Conservation (phyloP, 2,113 vertebrate species). For the Phalacrocorax carbo region DNA sequence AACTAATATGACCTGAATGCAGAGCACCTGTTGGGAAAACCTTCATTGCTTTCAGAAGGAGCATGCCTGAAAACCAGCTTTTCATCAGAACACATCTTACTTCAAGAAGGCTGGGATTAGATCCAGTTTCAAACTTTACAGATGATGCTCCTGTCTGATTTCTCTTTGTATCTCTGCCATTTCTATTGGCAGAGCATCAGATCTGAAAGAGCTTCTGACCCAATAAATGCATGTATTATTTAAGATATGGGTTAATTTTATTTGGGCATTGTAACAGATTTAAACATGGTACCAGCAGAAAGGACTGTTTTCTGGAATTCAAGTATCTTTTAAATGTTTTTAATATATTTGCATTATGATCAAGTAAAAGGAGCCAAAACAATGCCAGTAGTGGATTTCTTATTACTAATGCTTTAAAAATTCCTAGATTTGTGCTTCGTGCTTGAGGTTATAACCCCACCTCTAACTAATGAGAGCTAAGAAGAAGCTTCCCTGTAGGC, state of each 20-base stretch:
- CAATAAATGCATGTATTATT: constrained; percentile 51
- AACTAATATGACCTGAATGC: background rate
- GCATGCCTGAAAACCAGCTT: background rate
- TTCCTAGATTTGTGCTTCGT: constrained; percentile 23
- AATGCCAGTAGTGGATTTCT: constrained; percentile 53
- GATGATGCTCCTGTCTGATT: constrained; percentile 3
- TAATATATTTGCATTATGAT: constrained; percentile 32
- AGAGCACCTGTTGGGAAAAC: background rate
- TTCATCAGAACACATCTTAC: background rate
- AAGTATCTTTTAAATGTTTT: constrained; percentile 14
- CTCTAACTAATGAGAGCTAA: constrained; percentile 46
- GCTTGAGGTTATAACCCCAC: constrained; percentile 40
- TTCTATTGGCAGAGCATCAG: constrained; percentile 35
- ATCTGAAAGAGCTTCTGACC: constrained; percentile 34
- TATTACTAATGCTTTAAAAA: constrained; percentile 48
- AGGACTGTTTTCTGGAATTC: constrained; percentile 1
- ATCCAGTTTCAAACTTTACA: constrained; percentile 26
- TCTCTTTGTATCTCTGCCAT: constrained; percentile 47
- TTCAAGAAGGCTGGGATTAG: background rate
- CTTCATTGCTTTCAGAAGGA: background rate
- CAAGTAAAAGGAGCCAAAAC: constrained; percentile 44
- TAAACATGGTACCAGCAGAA: background rate
- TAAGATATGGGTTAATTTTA: constrained; percentile 35
- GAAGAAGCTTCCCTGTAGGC: constrained; percentile 30
- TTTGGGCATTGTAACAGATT: background rate